Conservation (phyloP, 1,140 invertebrate species). For the Pseudomyrmex sp. region DNA sequence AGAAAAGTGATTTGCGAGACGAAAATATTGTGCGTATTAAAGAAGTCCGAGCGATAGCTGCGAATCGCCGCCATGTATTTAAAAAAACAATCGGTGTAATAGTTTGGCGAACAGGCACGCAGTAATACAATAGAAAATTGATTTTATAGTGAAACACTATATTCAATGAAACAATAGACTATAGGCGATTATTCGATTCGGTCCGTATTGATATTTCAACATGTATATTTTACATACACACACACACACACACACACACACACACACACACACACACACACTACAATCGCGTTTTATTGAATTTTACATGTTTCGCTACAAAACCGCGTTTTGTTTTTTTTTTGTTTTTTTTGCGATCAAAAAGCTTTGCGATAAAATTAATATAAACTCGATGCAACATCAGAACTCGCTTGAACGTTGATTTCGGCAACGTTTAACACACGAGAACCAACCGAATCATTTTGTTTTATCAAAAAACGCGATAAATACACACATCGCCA, state of each 20-base stretch:
- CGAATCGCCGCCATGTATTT: background rate
- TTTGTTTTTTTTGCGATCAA: conserved; percentile 6
- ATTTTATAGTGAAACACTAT: conserved; percentile 35
- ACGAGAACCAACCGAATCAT: background rate
- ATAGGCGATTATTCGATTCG: conserved; percentile 26
- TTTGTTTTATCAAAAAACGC: background rate
- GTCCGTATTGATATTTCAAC: conserved; percentile 29
- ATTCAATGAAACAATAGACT: conserved; percentile 8
- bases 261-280: no score
- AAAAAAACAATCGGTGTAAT: conserved; percentile 11
- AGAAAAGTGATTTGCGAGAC: no score
- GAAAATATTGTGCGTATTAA: no score
- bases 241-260: no score
- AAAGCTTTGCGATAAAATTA: background rate
- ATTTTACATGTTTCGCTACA: conserved; percentile 5
- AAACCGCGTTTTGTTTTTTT: background rate
- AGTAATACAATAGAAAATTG: conserved; percentile 19
- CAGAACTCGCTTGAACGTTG: background rate
- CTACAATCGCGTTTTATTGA: background rate
- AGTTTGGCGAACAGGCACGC: background rate
- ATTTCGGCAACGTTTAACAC: background rate
- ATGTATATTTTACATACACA: background rate
- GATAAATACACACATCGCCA: background rate
- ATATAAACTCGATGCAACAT: background rate
- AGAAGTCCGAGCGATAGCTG: background rate